Evolutionary conservation across 2,888 invertebrate genomes (phyloP), one percentile per base, ranked within the genome.

Genomic region (Spialia ferax): DNA sequence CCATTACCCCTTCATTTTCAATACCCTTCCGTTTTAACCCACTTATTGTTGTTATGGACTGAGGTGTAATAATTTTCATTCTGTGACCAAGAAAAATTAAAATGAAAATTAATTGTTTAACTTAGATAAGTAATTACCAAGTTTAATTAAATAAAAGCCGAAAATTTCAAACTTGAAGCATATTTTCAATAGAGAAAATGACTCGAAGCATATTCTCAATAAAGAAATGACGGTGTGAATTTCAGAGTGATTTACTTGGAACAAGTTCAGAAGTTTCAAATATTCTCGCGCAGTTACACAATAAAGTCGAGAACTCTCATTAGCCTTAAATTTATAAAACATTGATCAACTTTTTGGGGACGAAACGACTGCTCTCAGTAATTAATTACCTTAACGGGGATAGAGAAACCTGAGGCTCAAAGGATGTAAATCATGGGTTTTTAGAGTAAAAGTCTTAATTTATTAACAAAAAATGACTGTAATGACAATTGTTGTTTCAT

Each of bases 251-350:
- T 76, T 77, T 74, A 74, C 72, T 74, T 70, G 70, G 68, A 73
- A 70, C 71, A 74, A 75, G 75, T 76, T 73, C 67, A 61, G 64
- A 76, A 74, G 70, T 73, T 79, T 63, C 71, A 69, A 76, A 75
- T 74, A 76, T 74, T 73, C 70, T 68, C 75, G 73, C 75, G 70
- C 74, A 69, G 74, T 74, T 73, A 71, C 75, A 78, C 76, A 80
- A 78, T 77, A 76, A 77, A 76, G 77, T 73, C 72, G 73, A 69
- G 73, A 78, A 79, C 78, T 77, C 82, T 79, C 82, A 80, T 83
- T 82, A 83, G 76, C 78, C 79, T 69, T 74, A 76, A 75, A 79
- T 79, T 80, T 78, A 81, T 78, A 80, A n/a, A 80, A 79, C 81
- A 79, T 69, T 73, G 74, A 72, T 73, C 71, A 77, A 80, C 76